Conservation (phyloP, 2,888 invertebrate species). For the Caenorhabditis sp. region DNA sequence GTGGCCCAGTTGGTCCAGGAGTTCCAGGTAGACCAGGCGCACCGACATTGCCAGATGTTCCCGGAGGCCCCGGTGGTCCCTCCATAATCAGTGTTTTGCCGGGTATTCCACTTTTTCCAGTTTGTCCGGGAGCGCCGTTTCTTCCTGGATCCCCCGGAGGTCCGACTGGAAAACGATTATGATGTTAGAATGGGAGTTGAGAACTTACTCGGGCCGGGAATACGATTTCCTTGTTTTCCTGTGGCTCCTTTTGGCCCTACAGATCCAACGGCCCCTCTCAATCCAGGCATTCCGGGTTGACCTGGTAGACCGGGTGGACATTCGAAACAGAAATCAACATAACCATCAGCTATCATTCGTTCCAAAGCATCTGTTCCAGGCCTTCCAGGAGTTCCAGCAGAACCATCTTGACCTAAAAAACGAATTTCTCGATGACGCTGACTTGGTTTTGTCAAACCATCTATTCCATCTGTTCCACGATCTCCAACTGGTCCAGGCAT, state of each 20-base stretch:
- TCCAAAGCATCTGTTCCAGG: slow-evolving; percentile 23
- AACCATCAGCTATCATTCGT: slow-evolving; percentile 25
- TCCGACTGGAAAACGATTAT: slow-evolving; percentile 11
- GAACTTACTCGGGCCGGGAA: slow-evolving; percentile 16
- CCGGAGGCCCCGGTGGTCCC: slow-evolving; percentile 21
- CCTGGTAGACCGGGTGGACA: slow-evolving; percentile 21
- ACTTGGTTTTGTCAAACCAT: too few species aligned
- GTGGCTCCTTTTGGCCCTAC: slow-evolving; percentile 2
- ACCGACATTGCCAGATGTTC: slow-evolving; percentile 9
- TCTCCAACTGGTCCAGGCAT: slow-evolving; percentile 13
- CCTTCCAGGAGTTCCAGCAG: slow-evolving; percentile 5
- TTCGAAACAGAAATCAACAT: slow-evolving; percentile 28
- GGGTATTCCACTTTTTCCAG: slow-evolving; percentile 7
- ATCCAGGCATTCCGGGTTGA: slow-evolving; percentile 10
- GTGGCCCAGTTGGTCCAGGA: slow-evolving; percentile 11
- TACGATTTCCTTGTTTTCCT: slow-evolving; percentile 7
- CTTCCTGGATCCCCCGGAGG: slow-evolving; percentile 18
- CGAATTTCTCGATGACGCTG: background rate
- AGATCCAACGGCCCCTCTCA: slow-evolving; percentile 5
- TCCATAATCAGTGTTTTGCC: slow-evolving; percentile 17
- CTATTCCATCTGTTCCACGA: slow-evolving; percentile 11
- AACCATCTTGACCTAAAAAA: slow-evolving; percentile 12
- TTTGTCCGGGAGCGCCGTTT: slow-evolving; percentile 5
- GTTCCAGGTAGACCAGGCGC: background rate
- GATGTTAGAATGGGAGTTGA: background rate